phyloP scores from a whole-genome alignment of 2,888 invertebrate species.

The Campaea margaritaria region DNA sequence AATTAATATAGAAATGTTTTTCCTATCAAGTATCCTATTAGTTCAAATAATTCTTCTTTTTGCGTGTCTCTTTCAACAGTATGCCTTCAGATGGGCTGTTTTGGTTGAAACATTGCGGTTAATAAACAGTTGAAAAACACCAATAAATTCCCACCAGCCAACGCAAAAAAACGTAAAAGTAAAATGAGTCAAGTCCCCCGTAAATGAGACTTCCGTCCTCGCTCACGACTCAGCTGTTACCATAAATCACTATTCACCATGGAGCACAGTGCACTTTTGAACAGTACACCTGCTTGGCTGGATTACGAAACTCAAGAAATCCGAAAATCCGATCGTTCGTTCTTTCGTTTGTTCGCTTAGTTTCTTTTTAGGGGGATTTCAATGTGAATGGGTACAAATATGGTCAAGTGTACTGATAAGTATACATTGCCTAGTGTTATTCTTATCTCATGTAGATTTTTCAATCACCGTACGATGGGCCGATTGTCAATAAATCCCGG shows the following conservation, averaged over 20 bases:
- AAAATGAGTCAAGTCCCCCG: constrained; percentile 14
- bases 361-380: too few species aligned
- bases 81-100: neutral
- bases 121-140: constrained; percentile 1
- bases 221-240: constrained; percentile 29
- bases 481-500: too few species aligned
- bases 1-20: too few species aligned
- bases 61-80: neutral
- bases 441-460: too few species aligned
- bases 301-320: too few species aligned
- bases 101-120: neutral
- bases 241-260: constrained; percentile 37
- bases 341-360: neutral
- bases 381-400: too few species aligned
- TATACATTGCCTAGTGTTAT: too few species aligned
- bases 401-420: too few species aligned
- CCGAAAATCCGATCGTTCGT: too few species aligned
- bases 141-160: constrained; percentile 13
- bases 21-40: too few species aligned
- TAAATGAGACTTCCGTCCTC: constrained; percentile 30
- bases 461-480: too few species aligned
- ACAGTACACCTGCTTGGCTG: constrained; percentile 13
- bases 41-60: too few species aligned
- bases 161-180: constrained; percentile 17
- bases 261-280: constrained; percentile 2